Evolutionary conservation across 2,888 invertebrate genomes (phyloP).

Genomic region (Tridacna gigas): DNA sequence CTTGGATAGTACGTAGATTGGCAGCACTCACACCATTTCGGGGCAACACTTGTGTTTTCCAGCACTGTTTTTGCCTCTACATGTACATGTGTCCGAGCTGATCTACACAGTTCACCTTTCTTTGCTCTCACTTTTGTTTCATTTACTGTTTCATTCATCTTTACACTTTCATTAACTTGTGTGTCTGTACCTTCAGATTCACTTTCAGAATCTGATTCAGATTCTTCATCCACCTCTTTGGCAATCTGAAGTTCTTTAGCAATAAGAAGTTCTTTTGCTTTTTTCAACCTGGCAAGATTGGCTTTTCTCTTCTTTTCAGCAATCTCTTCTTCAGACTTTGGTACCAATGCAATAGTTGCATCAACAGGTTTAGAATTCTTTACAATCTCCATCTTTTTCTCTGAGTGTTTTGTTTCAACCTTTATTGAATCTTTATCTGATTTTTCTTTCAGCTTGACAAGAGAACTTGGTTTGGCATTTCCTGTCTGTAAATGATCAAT

Average conservation of each 20-base stretch:
- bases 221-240: constrained; percentile 28
- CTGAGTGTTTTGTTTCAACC: not conserved
- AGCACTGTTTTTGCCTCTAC: constrained; percentile 59
- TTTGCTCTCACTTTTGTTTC: constrained; percentile 45
- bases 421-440: constrained; percentile 1
- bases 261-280: constrained; percentile 54
- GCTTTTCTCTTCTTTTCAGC: constrained; percentile 60
- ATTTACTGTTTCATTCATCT: constrained; percentile 32
- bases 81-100: constrained; percentile 66
- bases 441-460: constrained; percentile 3
- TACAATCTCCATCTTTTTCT: constrained; percentile 20
- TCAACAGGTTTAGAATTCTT: not conserved
- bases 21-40: constrained; percentile 63
- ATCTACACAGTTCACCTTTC: constrained; percentile 58
- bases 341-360: not conserved
- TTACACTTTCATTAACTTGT: constrained; percentile 32
- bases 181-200: constrained; percentile 34
- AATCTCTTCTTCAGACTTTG: constrained; percentile 53
- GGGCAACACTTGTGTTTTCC: constrained; percentile 46
- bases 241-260: constrained; percentile 27
- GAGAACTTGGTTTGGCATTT: not conserved
- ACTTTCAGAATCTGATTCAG: constrained; percentile 23
- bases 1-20: constrained; percentile 60
- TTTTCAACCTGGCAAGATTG: constrained; percentile 52
- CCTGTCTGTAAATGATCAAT: not conserved